These are phyloP conservation scores for Ennomos erosarius DNA, from an alignment of 2,888 invertebrate genomes.

Conservation along the genomic window DNA sequence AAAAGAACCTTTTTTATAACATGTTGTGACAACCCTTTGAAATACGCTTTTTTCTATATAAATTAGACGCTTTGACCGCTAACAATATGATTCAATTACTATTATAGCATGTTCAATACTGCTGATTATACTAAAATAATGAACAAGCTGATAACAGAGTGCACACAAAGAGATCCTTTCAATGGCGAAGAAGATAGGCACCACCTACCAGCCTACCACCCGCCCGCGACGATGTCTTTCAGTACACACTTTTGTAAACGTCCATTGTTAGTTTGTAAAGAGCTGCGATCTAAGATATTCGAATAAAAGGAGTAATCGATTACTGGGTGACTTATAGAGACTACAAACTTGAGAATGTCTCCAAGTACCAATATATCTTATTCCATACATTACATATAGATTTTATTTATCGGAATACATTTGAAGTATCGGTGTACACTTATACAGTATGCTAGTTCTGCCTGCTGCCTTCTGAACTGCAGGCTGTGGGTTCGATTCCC, in stretches of 20 bases:
- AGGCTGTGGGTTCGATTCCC: too few relatives aligned
- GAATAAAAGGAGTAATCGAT: slow-evolving; percentile 23
- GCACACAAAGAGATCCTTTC: slow-evolving; percentile 37
- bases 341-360: too few relatives aligned
- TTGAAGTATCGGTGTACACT: too few relatives aligned
- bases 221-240: slow-evolving; percentile 40
- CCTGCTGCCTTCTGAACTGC: too few relatives aligned
- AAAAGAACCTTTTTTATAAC: too few relatives aligned
- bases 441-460: too few relatives aligned
- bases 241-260: slow-evolving; percentile 42
- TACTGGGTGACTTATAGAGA: slow-evolving; percentile 1
- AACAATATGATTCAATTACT: slow-evolving; percentile 30
- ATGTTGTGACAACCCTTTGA: too few relatives aligned
- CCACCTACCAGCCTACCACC: slow-evolving; percentile 31
- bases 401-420: too few relatives aligned
- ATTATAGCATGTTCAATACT: slow-evolving; percentile 26
- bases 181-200: slow-evolving; percentile 29
- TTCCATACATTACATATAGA: too few relatives aligned
- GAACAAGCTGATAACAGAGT: slow-evolving; percentile 29
- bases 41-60: too few relatives aligned
- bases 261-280: slow-evolving; percentile 44
- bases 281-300: slow-evolving; percentile 41
- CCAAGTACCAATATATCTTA: too few relatives aligned
- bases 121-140: slow-evolving; percentile 30
- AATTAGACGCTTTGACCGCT: slow-evolving; percentile 18